These are phyloP conservation scores for Carassius carassius DNA, from an alignment of 2,113 vertebrate species.

Conservation along the genomic window DNA sequence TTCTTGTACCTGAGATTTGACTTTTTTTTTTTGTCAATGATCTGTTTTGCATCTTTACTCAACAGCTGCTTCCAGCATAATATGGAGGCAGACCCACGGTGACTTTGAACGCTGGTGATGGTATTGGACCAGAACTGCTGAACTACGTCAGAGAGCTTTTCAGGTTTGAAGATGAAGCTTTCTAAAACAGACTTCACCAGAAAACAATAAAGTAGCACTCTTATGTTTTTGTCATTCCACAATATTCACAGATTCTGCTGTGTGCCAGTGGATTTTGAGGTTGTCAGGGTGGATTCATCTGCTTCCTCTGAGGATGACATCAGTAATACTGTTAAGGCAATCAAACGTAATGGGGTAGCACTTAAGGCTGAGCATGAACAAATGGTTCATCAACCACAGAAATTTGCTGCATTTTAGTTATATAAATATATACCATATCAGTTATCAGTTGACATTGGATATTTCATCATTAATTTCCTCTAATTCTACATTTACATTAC, in stretches of 20 bases:
- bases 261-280: conserved; percentile 84
- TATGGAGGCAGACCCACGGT: conserved; percentile 85
- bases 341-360: conserved; percentile 82
- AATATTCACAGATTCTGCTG: conserved; percentile 75
- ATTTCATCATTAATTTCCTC: too few species aligned
- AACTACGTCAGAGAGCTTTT: conserved; percentile 81
- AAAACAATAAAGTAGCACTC: not conserved
- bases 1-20: too few species aligned
- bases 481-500: too few species aligned
- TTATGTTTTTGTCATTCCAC: conserved; percentile 14
- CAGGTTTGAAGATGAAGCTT: conserved; percentile 67
- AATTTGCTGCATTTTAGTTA: too few species aligned
- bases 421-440: too few species aligned
- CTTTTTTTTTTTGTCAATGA: not conserved
- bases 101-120: conserved; percentile 85
- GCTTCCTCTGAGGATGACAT: conserved; percentile 75
- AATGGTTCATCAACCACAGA: not conserved
- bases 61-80: conserved; percentile 77
- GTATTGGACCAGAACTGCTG: conserved; percentile 83
- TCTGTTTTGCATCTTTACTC: conserved; percentile 13
- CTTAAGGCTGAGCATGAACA: conserved; percentile 74
- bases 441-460: too few species aligned
- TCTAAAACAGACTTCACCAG: not conserved
- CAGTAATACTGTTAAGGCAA: conserved; percentile 81
- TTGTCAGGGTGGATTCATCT: conserved; percentile 76